Evolutionary conservation across 2,888 invertebrate species (phyloP).

Genomic region (Drosophila subquinaria): DNA sequence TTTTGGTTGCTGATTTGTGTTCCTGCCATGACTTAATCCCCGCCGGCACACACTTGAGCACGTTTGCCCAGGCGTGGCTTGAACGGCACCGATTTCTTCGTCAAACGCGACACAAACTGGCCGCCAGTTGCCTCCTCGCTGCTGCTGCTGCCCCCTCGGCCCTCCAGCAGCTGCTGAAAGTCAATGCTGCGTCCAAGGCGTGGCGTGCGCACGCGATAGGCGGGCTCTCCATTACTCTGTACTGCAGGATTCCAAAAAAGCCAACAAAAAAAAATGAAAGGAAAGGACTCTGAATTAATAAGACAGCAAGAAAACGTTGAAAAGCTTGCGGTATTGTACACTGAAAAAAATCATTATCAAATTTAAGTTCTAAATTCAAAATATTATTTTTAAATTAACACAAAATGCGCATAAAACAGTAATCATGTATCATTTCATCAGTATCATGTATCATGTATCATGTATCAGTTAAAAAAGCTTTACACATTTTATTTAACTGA

Average conservation of each 20-base stretch:
- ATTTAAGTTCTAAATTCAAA: too few relatives aligned
- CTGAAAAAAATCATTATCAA: neutral
- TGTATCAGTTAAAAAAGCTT: too few relatives aligned
- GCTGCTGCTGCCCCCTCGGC: slow-evolving; percentile 14
- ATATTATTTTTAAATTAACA: too few relatives aligned
- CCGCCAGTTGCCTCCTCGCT: slow-evolving; percentile 71
- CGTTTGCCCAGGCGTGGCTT: slow-evolving; percentile 86
- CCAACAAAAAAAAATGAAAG: neutral
- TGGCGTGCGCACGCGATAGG: slow-evolving; percentile 84
- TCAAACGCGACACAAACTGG: slow-evolving; percentile 86
- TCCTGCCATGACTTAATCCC: slow-evolving; percentile 70
- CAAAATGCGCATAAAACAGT: too few relatives aligned
- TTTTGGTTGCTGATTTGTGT: slow-evolving; percentile 32
- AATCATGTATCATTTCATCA: too few relatives aligned
- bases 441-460: too few relatives aligned
- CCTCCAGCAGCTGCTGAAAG: slow-evolving; percentile 75
- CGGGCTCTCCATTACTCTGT: slow-evolving; percentile 78
- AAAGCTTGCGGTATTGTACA: neutral
- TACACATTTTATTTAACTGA: too few relatives aligned
- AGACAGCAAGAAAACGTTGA: slow-evolving; percentile 2
- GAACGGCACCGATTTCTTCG: slow-evolving; percentile 86
- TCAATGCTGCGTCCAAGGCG: slow-evolving; percentile 86
- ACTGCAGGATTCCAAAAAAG: slow-evolving; percentile 61
- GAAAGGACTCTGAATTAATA: slow-evolving; percentile 20
- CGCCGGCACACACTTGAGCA: slow-evolving; percentile 75